Base-by-base conservation (phyloP, 2,797 vertebrate genomes). In the Scarus forsteni region DNA sequence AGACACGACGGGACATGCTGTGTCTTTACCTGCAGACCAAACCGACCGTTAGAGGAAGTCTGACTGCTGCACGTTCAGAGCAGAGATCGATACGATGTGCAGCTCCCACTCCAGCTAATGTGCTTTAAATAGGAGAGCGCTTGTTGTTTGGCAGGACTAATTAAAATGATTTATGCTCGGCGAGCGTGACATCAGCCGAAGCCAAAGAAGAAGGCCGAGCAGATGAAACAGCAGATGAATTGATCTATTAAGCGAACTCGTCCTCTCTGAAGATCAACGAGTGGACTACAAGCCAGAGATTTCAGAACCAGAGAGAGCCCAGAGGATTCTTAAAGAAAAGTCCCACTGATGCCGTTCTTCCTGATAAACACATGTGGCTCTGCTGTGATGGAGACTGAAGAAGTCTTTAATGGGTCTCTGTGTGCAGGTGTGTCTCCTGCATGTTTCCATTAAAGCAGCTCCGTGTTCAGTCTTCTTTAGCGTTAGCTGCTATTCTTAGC, bases 151-250 rank as follows among this genome's bases (percentile, higher is more conserved):
- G 83, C 80, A 75, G 36, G 62, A 70, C 80, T 85, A 85, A 89
- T 92, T 90, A 86, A 86, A 86, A 82, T 90, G 85, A 93, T 91
- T 90, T 85, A 90, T 86, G 74, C 62, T 51, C 54, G 55, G 63
- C 34, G 69, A 51, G 73, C 67, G 67, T 91, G 85, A 87, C 81
- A 85, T 88, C 73, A 85, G 64, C 60, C 65, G 60, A 73, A 79
- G 70, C 45, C 81, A 70, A 76, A 73, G 61, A 51, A 49, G 60
- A 85, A 27, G 27, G 75, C 60, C 66, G 45, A 57, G 36, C 43
- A 77, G 74, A 88, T 81, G 79, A 88, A 86, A 84, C 77, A 68
- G 54, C 73, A 83, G 78, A 87, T 85, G 62, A 90, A 90, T 88
- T 59, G 64, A 85, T 87, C 71, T 72, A 69, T 77, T 56, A 70